Base-by-base conservation (phyloP, 2,888 invertebrate genomes). In the Oegoconia quadripuncta region DNA sequence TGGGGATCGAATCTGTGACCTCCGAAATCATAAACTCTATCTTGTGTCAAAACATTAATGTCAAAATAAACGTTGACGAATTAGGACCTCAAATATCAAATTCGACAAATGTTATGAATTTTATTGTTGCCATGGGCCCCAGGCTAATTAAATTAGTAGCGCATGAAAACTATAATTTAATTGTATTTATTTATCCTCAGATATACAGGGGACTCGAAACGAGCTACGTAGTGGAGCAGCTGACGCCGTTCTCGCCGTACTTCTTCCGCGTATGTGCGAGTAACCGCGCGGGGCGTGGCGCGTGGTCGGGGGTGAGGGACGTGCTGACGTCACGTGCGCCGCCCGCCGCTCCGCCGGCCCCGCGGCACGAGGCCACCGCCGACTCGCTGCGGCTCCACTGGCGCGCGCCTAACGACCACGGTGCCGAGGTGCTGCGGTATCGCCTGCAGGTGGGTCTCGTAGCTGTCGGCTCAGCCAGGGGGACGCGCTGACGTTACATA, bases 201-300 rank as follows among this genome's bases (percentile, higher is more conserved):
- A n/a, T n/a, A 51, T 93, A 91, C 62, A 89, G 91, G 50, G 94
- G 94, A 15, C 61, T 87, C 18, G 90, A 90, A 42, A 88, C 89
- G 15, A 82, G 69, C 41, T 91, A 90, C 65, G 93, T 95, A 61
- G 90, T 95, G 39, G 91, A 91, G 53, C 91, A 92, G 52, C 87
- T 97, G 54, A 84, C 88, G 38, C 95, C 97, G 34, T 95, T 94
- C 61, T 93, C 94, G 36, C 86, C 91, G 44, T 96, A 96, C 80
- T 92, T 91, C 68, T 95, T 96, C 82, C 89, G 95, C 65, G 91
- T 96, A 36, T 90, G 93, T 88, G 96, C 97, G 26, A 88, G 89
- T 35, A 97, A 96, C 82, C 86, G 89, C 50, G 95, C 96, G 31
- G 97, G 97, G n/a, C 88, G 89, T 39, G 93, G 96, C 50, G 86